Base-by-base conservation (phyloP, 2,888 invertebrate species). In the Rosalia funebris region DNA sequence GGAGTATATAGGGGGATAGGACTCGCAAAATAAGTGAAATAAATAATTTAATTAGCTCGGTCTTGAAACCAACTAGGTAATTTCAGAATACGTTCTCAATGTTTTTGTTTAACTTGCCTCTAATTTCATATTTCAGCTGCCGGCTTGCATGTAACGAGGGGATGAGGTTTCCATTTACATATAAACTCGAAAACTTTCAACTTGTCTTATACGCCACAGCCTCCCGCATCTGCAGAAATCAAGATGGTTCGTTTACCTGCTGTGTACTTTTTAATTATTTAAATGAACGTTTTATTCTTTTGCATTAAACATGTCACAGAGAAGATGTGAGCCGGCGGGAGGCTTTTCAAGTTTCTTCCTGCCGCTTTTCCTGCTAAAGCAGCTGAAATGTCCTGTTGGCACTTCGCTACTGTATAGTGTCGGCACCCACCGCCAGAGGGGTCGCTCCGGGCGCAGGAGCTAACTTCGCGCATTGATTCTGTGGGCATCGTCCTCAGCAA, bases 211-310 rank as follows among this genome's bases (percentile, higher is more conserved):
- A 20, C 15, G 48, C 36, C n/a, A n/a, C n/a, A n/a, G n/a, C n/a
- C 10, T 12, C 11, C n/a, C n/a, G 50, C 50, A 50, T 50, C 50
- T 50, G 50, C 39, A 20, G 50, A 50, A 50, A 50, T 39, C 76
- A 74, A 73, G 72, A 71, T 75, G 73, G 77, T 76, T 77, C 77
- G 77, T 77, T 78, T 77, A 77, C 78, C 78, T 78, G 75, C 74
- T 74, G 77, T 78, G 75, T 78, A 74, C 75, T 77, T 78, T 78
- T 78, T 79, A 79, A 79, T 79, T 77, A 79, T 79, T 79, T 75
- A 78, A 79, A 79, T 77, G 76, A 77, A 75, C 73, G 74, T 76
- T 77, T 75, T 75, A 75, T 77, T 75, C 75, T 75, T 73, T 69
- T 77, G 77, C 76, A 78, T 77, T 76, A 78, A 75, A 75, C 77